Conservation (phyloP, 2,113 vertebrate genomes). For the Thomomys bottae region DNA sequence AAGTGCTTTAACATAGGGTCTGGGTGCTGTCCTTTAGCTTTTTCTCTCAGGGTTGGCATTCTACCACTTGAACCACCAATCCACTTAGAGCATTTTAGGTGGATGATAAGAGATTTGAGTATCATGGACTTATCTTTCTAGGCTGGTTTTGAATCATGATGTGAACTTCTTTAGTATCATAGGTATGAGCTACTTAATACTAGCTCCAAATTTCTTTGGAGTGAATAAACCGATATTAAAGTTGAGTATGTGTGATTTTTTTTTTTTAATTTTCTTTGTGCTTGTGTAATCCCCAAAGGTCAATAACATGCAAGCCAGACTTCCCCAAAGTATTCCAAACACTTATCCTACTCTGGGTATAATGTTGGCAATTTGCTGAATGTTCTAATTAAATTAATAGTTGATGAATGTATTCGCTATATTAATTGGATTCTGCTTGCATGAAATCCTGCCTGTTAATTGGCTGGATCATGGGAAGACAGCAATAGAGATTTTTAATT, state of each 20-base stretch:
- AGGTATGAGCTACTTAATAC: too few relatives aligned
- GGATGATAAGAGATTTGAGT: too few relatives aligned
- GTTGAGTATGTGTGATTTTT: neutral
- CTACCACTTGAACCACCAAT: too few relatives aligned
- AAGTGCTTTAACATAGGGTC: too few relatives aligned
- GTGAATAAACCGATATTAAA: neutral
- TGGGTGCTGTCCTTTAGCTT: too few relatives aligned
- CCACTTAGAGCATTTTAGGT: too few relatives aligned
- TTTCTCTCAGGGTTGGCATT: too few relatives aligned
- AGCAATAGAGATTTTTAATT: slow-evolving; percentile 43
- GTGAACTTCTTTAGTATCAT: too few relatives aligned
- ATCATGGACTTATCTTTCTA: too few relatives aligned
- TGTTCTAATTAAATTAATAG: slow-evolving; percentile 70
- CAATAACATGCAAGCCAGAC: neutral
- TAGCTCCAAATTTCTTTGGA: neutral
- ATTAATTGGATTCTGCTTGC: slow-evolving; percentile 54
- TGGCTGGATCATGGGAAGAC: slow-evolving; percentile 52
- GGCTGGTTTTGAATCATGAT: too few relatives aligned
- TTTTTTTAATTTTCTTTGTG: neutral
- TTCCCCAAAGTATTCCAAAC: slow-evolving; percentile 16
- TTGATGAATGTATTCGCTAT: slow-evolving; percentile 65
- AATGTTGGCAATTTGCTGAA: slow-evolving; percentile 52
- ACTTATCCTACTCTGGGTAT: slow-evolving; percentile 34
- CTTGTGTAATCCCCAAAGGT: slow-evolving; percentile 3
- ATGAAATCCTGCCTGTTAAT: slow-evolving; percentile 48